A percentile compares a stretch with the other conserved stretches of the same genome.
Evolutionary conservation across 1,140 invertebrate species (phyloP).

Genomic region (Heliothis subflexa): DNA sequence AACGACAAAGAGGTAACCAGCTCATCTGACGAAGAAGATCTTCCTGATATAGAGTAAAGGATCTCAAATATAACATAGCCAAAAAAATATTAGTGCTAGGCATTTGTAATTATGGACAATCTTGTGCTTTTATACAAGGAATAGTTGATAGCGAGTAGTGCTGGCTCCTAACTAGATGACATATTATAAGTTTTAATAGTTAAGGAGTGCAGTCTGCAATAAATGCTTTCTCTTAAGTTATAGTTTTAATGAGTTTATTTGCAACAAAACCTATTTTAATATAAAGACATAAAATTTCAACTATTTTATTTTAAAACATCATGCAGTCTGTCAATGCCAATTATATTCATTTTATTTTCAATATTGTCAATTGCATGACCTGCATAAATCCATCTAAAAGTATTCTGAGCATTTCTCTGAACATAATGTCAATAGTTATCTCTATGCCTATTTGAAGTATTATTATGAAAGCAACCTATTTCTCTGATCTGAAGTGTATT

Average conservation of each 20-base stretch:
- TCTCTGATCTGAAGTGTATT: no score
- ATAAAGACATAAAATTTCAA: slow-evolving; percentile 1
- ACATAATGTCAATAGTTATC: no score
- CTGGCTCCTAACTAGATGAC: slow-evolving; percentile 34
- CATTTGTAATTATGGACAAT: slow-evolving; percentile 54
- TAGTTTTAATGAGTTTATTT: background rate
- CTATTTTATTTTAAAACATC: background rate
- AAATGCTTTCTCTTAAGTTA: background rate
- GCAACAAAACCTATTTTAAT: slow-evolving; percentile 13
- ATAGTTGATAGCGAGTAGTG: slow-evolving; percentile 33
- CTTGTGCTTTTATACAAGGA: slow-evolving; percentile 58
- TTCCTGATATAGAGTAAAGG: slow-evolving; percentile 73
- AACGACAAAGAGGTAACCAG: slow-evolving; percentile 73
- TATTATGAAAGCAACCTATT: no score
- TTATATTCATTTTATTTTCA: no score
- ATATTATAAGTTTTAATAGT: slow-evolving; percentile 11
- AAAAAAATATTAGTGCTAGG: slow-evolving; percentile 53
- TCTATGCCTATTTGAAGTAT: no score
- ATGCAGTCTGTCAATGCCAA: background rate
- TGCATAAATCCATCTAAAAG: no score
- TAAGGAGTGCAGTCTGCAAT: slow-evolving; percentile 6
- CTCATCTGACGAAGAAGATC: slow-evolving; percentile 76
- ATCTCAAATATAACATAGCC: slow-evolving; percentile 46
- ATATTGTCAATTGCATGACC: no score
- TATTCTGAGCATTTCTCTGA: no score